Evolutionary conservation across 2,113 vertebrate genomes (phyloP).

Genomic region (Epinephelus moara): DNA sequence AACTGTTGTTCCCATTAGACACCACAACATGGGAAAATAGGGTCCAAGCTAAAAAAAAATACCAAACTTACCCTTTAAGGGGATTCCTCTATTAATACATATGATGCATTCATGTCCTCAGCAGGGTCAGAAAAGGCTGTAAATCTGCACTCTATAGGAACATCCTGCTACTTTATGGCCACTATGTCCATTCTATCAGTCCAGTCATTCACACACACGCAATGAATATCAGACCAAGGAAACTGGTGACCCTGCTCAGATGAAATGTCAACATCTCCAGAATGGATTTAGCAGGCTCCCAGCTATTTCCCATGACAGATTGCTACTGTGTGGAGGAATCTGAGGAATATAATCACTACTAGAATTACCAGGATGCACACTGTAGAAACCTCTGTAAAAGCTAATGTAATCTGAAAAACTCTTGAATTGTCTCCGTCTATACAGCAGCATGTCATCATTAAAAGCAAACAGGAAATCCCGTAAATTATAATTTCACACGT

Average conservation of each 20-base stretch:
- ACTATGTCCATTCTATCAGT: not conserved
- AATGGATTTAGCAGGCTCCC: slow-evolving; percentile 26
- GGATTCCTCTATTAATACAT: not conserved
- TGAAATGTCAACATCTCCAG: slow-evolving; percentile 47
- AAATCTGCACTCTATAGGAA: not conserved
- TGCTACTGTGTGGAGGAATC: slow-evolving; percentile 5
- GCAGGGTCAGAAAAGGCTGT: not conserved
- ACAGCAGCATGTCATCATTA: not conserved
- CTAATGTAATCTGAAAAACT: not conserved
- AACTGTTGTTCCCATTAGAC: too few relatives aligned
- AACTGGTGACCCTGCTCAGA: slow-evolving; percentile 49
- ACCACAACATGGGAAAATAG: too few relatives aligned
- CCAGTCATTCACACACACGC: slow-evolving; percentile 23
- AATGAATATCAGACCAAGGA: slow-evolving; percentile 38
- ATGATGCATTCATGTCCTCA: not conserved
- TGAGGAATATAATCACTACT: slow-evolving; percentile 24
- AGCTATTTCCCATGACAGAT: slow-evolving; percentile 51
- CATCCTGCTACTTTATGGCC: slow-evolving; percentile 1
- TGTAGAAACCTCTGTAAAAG: not conserved
- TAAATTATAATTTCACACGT: not conserved
- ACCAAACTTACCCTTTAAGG: too few relatives aligned
- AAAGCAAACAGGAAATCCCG: not conserved
- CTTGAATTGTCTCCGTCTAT: too few relatives aligned
- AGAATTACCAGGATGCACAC: not conserved
- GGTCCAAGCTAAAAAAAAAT: too few relatives aligned